Evolutionary conservation across 1,140 invertebrate genomes (phyloP), one percentile per base, ranked within the genome.

Genomic region (Drosophila ambigua): DNA sequence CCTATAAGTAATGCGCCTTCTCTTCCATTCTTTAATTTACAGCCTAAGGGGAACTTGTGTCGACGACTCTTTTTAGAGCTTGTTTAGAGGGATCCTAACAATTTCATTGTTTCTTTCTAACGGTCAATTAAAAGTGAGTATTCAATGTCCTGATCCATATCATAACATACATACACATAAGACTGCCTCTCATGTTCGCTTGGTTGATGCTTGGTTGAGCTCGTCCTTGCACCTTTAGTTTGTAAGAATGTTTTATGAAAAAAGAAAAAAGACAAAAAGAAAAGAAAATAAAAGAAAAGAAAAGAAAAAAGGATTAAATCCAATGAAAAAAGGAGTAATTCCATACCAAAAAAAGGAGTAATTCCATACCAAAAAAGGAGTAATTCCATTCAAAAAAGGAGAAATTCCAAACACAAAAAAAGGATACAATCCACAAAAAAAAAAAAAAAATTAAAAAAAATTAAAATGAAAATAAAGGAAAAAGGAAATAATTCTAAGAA

Each of bases 41-140:
- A 91, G 90, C 89, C 81, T 91, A 90, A 91, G 77, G 90, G 90
- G 82, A 91, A 91, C 75, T 80, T 88, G 82, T 72, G 75, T 79
- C 82, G 78, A 81, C 87, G 85, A 91, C 90, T 91, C 90, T 90
- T 91, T 75, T 84, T 75, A 91, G 90, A 91, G 82, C 82, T 88
- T 88, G 85, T 91, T 89, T 90, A 91, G 82, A 90, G 90, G 77
- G 88, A 71, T 66, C 82, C 72, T 81, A 88, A 91, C 90, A 91
- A 91, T 91, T 91, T 91, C 90, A 91, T 91, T 91, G 84, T 91
- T 91, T 63, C 82, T 91, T 76, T 91, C 90, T 52, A 91, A 91
- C 90, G 90, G 90, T 84, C 77, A 91, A 87, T 72, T 91, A 84
- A 91, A 91, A 91, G 90, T 91, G 67, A 91, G 90, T 91, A 91